A percentile compares a stretch with the other conserved stretches of the same genome.
These are phyloP conservation scores for Philypnodon macrostomus DNA, from an alignment of 2,797 vertebrate genomes.

Conservation along the genomic window DNA sequence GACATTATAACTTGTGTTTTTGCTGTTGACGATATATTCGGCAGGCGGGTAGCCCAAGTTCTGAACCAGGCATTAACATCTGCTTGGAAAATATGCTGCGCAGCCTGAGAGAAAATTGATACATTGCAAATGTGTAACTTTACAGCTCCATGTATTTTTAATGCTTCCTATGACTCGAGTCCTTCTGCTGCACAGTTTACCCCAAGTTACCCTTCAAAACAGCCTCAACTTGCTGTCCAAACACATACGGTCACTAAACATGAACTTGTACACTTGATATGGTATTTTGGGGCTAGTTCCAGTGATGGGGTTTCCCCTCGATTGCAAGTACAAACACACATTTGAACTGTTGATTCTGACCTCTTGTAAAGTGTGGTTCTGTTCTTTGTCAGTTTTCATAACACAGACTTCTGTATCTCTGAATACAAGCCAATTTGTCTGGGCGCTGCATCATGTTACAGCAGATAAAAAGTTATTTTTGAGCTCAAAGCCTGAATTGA, in stretches of 20 bases:
- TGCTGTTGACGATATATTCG: not conserved
- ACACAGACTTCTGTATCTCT: not conserved
- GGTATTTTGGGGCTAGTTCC: not conserved
- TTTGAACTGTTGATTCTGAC: not conserved
- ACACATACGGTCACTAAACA: not conserved
- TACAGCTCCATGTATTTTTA: constrained; percentile 5
- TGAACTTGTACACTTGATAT: not conserved
- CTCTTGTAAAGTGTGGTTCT: not conserved
- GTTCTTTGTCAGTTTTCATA: constrained; percentile 6
- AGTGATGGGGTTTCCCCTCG: no score
- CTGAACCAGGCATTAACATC: constrained; percentile 9
- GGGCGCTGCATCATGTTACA: constrained; percentile 1
- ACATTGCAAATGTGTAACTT: constrained; percentile 5
- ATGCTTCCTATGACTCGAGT: not conserved
- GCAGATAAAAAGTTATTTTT: not conserved
- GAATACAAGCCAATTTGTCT: constrained; percentile 1
- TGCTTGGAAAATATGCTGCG: constrained; percentile 5
- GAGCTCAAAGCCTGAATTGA: not conserved
- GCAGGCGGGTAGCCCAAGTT: constrained; percentile 2
- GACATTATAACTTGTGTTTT: not conserved
- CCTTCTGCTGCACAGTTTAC: not conserved
- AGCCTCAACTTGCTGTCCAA: not conserved
- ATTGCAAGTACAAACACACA: not conserved
- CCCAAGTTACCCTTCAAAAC: not conserved
- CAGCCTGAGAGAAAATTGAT: constrained; percentile 5